phyloP scores from a whole-genome alignment of 2,113 vertebrate genomes.

The Plotosus lineatus region DNA sequence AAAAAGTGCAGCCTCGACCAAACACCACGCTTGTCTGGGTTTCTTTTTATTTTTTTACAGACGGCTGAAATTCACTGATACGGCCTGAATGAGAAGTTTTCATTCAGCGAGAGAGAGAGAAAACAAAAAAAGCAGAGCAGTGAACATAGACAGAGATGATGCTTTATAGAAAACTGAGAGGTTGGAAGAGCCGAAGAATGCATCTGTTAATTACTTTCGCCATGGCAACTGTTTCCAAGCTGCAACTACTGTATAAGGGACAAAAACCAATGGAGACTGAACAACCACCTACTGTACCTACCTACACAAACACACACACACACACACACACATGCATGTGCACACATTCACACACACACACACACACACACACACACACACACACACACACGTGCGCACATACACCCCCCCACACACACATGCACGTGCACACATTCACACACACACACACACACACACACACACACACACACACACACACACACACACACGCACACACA shows the following conservation, averaged over 20 bases:
- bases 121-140: neutral
- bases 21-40: conserved; percentile 21
- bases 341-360: neutral
- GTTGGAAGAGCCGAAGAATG: conserved; percentile 17
- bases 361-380: neutral
- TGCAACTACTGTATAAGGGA: conserved; percentile 39
- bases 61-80: conserved; percentile 23
- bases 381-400: too few relatives aligned
- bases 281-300: conserved; percentile 19
- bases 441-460: too few relatives aligned
- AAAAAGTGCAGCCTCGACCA: conserved; percentile 24
- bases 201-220: conserved; percentile 51
- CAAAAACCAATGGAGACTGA: conserved; percentile 29
- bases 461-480: too few relatives aligned
- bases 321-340: neutral
- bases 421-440: too few relatives aligned
- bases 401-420: too few relatives aligned
- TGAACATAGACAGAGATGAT: conserved; percentile 9
- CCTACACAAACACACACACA: neutral
- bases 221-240: conserved; percentile 36
- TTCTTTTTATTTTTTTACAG: neutral
- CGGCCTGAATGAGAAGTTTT: conserved; percentile 7
- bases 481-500: too few relatives aligned
- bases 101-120: conserved; percentile 1
- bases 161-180: conserved; percentile 24